These are phyloP conservation scores for Pseudocheirus occidentalis DNA, from an alignment of 2,797 vertebrate genomes.

Conservation along the genomic window DNA sequence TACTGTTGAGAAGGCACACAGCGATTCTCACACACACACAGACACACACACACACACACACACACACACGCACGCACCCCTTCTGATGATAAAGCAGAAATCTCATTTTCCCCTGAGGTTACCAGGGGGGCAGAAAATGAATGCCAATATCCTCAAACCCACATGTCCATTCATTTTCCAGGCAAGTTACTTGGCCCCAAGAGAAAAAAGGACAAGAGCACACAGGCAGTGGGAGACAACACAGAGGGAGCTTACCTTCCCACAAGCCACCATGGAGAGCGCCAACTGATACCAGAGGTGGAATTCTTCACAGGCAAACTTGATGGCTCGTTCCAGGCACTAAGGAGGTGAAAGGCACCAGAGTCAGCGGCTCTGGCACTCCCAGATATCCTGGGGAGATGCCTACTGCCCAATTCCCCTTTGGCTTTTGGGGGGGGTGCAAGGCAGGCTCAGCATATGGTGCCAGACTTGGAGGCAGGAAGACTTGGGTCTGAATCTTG, in stretches of 20 bases:
- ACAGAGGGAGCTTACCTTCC: slow-evolving; percentile 91
- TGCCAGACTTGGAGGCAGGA: background rate
- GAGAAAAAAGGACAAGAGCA: background rate
- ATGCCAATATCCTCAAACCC: background rate
- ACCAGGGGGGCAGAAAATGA: background rate
- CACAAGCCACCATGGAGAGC: slow-evolving; percentile 95
- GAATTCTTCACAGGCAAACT: slow-evolving; percentile 97
- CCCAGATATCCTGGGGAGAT: background rate
- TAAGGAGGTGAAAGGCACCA: slow-evolving; percentile 69
- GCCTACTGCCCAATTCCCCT: too few relatives aligned
- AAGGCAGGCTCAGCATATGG: background rate
- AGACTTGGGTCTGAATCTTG: background rate
- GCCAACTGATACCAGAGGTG: slow-evolving; percentile 99
- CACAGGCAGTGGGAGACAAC: background rate
- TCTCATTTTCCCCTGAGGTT: background rate
- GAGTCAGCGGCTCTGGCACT: background rate
- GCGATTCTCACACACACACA: background rate
- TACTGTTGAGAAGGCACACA: too few relatives aligned
- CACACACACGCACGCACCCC: background rate
- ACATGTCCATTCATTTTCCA: background rate
- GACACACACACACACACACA: background rate
- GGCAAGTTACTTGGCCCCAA: background rate
- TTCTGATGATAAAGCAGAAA: background rate
- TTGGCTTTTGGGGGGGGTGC: background rate
- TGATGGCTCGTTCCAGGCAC: slow-evolving; percentile 98